Evolutionary conservation across 2,888 invertebrate species (phyloP).

Genomic region (Amblyjoppa proteus): DNA sequence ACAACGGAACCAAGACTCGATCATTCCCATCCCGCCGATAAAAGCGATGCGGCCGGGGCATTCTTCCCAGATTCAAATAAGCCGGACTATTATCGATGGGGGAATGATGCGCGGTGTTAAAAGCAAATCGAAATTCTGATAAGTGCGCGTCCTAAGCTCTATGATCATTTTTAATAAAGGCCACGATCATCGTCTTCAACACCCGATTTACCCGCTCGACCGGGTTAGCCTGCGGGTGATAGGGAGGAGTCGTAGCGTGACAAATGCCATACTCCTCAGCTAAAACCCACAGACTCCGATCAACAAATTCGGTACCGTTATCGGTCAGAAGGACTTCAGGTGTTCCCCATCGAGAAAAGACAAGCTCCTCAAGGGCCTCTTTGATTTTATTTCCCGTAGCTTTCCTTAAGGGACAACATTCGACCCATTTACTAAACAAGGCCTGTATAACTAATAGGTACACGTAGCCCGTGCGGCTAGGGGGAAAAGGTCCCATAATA

Average conservation of each 20-base stretch:
- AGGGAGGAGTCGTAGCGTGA: slow-evolving; percentile 44
- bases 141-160: slow-evolving; percentile 64
- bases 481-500: no score
- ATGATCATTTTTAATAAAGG: slow-evolving; percentile 62
- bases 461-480: no score
- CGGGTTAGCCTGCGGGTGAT: slow-evolving; percentile 6
- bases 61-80: slow-evolving; percentile 23
- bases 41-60: slow-evolving; percentile 16
- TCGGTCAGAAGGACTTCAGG: slow-evolving; percentile 62
- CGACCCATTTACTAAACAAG: no score
- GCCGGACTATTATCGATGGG: slow-evolving; percentile 14
- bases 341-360: slow-evolving; percentile 7
- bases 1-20: neutral
- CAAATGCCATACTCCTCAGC: slow-evolving; percentile 5
- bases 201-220: neutral
- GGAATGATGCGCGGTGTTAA: slow-evolving; percentile 35
- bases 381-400: neutral
- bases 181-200: neutral
- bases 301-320: slow-evolving; percentile 69
- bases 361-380: neutral
- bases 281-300: slow-evolving; percentile 6
- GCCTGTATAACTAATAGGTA: no score
- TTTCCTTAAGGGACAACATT: no score
- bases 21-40: neutral
- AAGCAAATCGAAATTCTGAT: slow-evolving; percentile 31